A percentile compares a stretch with the other conserved stretches of the same genome.
phyloP scores from a whole-genome alignment of 2,888 invertebrate species.

The Falcaria lacertinaria region DNA sequence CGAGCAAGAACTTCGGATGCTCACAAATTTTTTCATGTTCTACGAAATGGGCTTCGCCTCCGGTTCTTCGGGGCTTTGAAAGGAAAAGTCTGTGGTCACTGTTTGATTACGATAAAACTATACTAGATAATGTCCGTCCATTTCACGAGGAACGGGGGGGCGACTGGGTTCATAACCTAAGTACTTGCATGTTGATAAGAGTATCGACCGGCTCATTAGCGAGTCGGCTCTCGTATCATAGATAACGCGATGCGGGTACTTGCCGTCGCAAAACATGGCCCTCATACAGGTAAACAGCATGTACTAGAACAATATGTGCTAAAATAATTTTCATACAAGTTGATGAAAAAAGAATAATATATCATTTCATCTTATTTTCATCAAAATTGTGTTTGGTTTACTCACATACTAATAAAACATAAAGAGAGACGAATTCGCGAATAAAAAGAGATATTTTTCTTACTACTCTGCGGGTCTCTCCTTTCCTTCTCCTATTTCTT shows the following conservation, averaged over 20 bases:
- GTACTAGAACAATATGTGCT: slow-evolving; percentile 1
- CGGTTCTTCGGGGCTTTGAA: too few relatives aligned
- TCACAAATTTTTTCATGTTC: too few relatives aligned
- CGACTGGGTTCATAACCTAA: slow-evolving; percentile 53
- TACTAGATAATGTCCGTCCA: background rate
- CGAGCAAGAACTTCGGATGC: too few relatives aligned
- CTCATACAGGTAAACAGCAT: slow-evolving; percentile 13
- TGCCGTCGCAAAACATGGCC: slow-evolving; percentile 26
- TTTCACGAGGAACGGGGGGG: slow-evolving; percentile 22
- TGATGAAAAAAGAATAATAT: background rate
- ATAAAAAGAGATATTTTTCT: too few relatives aligned
- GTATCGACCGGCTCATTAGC: slow-evolving; percentile 63
- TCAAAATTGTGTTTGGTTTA: too few relatives aligned
- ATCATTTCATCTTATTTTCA: too few relatives aligned
- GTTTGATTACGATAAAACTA: background rate
- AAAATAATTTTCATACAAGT: background rate
- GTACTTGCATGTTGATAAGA: slow-evolving; percentile 71
- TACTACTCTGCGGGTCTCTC: too few relatives aligned
- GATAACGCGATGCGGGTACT: slow-evolving; percentile 62
- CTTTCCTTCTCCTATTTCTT: too few relatives aligned
- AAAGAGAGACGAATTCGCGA: too few relatives aligned
- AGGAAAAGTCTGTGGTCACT: background rate
- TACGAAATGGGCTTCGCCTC: too few relatives aligned
- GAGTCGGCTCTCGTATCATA: slow-evolving; percentile 53
- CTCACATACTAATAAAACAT: too few relatives aligned